Conservation (phyloP, 1,140 invertebrate species). For the Pygmarrhopalites habei region DNA sequence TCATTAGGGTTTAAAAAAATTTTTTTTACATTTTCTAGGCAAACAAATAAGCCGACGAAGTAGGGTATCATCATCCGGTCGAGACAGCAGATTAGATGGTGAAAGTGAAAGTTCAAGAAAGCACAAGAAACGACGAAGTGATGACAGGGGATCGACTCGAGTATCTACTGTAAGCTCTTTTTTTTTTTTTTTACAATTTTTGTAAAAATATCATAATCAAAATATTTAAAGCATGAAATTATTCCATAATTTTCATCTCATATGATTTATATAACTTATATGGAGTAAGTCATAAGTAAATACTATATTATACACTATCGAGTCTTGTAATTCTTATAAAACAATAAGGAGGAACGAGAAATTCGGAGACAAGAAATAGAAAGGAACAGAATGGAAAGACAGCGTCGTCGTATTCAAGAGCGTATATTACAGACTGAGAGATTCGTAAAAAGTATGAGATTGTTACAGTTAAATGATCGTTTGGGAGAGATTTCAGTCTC, state of each 20-base stretch:
- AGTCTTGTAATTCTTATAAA: neutral
- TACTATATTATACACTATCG: too few relatives aligned
- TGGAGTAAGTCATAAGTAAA: too few relatives aligned
- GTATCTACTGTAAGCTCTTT: constrained; percentile 13
- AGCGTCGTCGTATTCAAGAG: constrained; percentile 57
- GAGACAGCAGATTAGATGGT: constrained; percentile 22
- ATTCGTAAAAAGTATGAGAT: constrained; percentile 68
- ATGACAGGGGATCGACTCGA: constrained; percentile 24
- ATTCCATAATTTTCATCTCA: neutral
- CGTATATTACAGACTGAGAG: constrained; percentile 61
- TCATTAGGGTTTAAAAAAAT: neutral
- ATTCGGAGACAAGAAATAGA: constrained; percentile 60
- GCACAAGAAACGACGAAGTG: constrained; percentile 34
- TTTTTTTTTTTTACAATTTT: too few relatives aligned
- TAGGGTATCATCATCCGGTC: constrained; percentile 22
- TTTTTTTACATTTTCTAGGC: constrained; percentile 5
- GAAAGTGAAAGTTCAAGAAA: constrained; percentile 25
- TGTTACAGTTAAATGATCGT: constrained; percentile 58
- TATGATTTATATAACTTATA: too few relatives aligned
- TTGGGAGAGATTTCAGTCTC: constrained; percentile 17
- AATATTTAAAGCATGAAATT: too few relatives aligned
- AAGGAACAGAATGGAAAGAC: constrained; percentile 57
- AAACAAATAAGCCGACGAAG: constrained; percentile 30
- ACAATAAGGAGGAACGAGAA: constrained; percentile 42
- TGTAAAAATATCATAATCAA: too few relatives aligned